phyloP scores from a whole-genome alignment of 2,797 vertebrate genomes.

The Crenuchus spilurus region DNA sequence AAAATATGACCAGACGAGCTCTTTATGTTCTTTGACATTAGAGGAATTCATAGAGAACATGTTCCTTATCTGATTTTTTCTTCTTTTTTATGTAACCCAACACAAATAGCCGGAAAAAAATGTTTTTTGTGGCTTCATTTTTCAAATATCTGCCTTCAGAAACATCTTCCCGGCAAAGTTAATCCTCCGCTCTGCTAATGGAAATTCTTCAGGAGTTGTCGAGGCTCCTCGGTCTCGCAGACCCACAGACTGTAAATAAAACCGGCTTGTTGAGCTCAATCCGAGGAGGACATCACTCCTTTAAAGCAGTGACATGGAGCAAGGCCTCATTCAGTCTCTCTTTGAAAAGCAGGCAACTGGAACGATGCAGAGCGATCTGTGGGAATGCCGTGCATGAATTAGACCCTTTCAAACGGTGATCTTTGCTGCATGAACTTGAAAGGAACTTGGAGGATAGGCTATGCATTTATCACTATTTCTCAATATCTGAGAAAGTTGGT shows the following conservation, averaged over 20 bases:
- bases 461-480: too few relatives aligned
- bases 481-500: too few relatives aligned
- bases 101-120: not conserved
- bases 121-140: not conserved
- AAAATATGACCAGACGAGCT: too few relatives aligned
- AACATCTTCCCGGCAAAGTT: not conserved
- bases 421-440: too few relatives aligned
- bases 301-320: not conserved
- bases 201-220: not conserved
- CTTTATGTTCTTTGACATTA: too few relatives aligned
- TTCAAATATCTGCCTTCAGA: not conserved
- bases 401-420: too few relatives aligned
- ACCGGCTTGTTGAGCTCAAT: not conserved
- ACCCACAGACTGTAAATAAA: not conserved
- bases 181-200: not conserved
- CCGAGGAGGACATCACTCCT: not conserved
- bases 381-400: not conserved
- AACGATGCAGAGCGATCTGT: not conserved
- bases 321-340: not conserved
- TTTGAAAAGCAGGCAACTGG: not conserved
- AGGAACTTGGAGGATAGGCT: too few relatives aligned
- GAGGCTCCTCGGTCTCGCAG: not conserved
- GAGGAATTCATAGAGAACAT: too few relatives aligned
- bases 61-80: too few relatives aligned
- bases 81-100: too few relatives aligned